Evolutionary conservation across 2,888 invertebrate genomes (phyloP).

Genomic region (Cheilosia soror): DNA sequence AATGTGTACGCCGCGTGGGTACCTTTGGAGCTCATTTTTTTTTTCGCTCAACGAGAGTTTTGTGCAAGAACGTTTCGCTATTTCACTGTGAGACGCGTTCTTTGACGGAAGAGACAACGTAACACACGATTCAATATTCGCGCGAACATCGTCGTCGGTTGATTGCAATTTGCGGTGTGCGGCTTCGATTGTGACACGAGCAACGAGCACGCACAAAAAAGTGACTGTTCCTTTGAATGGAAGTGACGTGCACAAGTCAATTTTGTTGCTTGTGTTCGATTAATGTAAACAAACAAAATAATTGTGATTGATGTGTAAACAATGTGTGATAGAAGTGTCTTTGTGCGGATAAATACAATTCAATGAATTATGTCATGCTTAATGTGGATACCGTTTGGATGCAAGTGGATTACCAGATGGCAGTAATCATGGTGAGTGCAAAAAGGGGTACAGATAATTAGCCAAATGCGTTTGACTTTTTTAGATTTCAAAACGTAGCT

Average conservation of each 20-base stretch:
- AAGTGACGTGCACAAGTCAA: background rate
- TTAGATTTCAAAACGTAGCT: too few species aligned
- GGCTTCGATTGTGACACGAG: slow-evolving; percentile 44
- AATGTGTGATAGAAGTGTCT: slow-evolving; percentile 14
- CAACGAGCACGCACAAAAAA: slow-evolving; percentile 42
- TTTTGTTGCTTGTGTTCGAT: background rate
- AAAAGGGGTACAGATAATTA: too few species aligned
- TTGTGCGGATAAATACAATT: slow-evolving; percentile 4
- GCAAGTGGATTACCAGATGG: slow-evolving; percentile 53
- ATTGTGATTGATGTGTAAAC: slow-evolving; percentile 7
- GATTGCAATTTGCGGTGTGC: slow-evolving; percentile 25
- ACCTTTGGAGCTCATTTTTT: slow-evolving; percentile 28
- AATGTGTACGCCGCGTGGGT: too few species aligned
- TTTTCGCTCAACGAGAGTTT: slow-evolving; percentile 52
- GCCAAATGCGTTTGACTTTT: too few species aligned
- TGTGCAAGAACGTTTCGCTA: slow-evolving; percentile 69
- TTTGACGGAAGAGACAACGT: slow-evolving; percentile 61
- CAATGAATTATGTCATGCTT: slow-evolving; percentile 13
- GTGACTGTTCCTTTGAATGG: slow-evolving; percentile 25
- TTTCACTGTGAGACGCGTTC: slow-evolving; percentile 66
- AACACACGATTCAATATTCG: slow-evolving; percentile 29
- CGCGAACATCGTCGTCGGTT: slow-evolving; percentile 22
- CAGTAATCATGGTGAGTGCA: slow-evolving; percentile 44
- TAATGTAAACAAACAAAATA: slow-evolving; percentile 41
- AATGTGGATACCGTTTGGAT: slow-evolving; percentile 10